Conservation (phyloP, 2,888 invertebrate species). For the Idaea dimidiata region DNA sequence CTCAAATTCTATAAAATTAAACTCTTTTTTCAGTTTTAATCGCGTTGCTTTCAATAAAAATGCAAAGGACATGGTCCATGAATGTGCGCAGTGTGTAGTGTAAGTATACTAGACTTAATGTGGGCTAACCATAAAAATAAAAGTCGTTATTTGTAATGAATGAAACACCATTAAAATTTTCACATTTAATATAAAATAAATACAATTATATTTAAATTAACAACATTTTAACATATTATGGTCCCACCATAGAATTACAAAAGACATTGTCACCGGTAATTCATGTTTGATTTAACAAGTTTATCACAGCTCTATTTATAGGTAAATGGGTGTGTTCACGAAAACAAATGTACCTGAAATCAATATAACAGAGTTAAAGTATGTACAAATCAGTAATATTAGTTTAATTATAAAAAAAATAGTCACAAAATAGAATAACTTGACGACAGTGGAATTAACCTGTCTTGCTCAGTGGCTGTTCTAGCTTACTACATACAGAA, state of each 20-base stretch:
- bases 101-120: too few species aligned
- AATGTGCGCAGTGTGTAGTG: too few species aligned
- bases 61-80: too few species aligned
- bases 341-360: slow-evolving; percentile 27
- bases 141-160: not conserved
- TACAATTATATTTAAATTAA: slow-evolving; percentile 31
- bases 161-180: slow-evolving; percentile 28
- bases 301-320: slow-evolving; percentile 67
- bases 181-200: slow-evolving; percentile 45
- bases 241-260: slow-evolving; percentile 27
- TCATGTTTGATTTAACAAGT: slow-evolving; percentile 30
- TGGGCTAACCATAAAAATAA: not conserved
- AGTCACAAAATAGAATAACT: too few species aligned
- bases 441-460: too few species aligned
- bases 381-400: not conserved
- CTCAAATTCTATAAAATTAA: too few species aligned
- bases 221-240: slow-evolving; percentile 21
- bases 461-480: too few species aligned
- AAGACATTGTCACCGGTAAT: slow-evolving; percentile 31
- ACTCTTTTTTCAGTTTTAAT: too few species aligned
- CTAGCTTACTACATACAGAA: too few species aligned
- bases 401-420: too few species aligned
- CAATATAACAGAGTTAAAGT: not conserved
- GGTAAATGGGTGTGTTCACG: slow-evolving; percentile 33
- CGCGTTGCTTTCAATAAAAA: too few species aligned